phyloP scores from a whole-genome alignment of 2,797 vertebrate genomes.

The Mastacembelus armatus region DNA sequence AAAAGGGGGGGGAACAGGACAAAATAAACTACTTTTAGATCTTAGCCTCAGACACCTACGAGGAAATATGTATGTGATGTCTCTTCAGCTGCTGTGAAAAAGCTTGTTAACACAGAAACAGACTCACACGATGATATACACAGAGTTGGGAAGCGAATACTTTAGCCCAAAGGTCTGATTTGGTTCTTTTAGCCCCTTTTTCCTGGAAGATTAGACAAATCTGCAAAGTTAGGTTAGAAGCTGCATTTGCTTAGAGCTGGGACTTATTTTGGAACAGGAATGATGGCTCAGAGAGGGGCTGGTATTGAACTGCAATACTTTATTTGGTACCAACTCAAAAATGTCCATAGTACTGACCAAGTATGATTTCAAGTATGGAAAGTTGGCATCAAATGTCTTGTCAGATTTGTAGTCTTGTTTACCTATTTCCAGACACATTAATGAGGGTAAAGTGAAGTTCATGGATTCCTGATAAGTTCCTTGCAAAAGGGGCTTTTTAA shows the following conservation, averaged over 20 bases:
- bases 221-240: background rate
- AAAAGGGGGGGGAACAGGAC: background rate
- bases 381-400: background rate
- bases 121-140: slow-evolving; percentile 14
- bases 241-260: background rate
- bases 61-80: slow-evolving; percentile 17
- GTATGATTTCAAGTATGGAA: background rate
- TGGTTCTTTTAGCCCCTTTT: background rate
- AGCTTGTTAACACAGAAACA: background rate
- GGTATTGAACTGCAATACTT: background rate
- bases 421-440: background rate
- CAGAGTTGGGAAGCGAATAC: background rate
- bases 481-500: background rate
- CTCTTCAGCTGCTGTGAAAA: slow-evolving; percentile 60
- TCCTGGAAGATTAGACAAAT: background rate
- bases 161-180: background rate
- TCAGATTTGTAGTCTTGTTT: background rate
- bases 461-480: slow-evolving; percentile 1
- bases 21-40: background rate
- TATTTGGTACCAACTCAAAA: background rate
- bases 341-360: background rate
- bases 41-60: background rate
- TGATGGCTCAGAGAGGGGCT: background rate
- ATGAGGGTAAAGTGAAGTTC: background rate
- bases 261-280: background rate